Evolutionary conservation across 2,888 invertebrate species (phyloP), one percentile per base, ranked within the genome.

Genomic region (Eilema caniola): DNA sequence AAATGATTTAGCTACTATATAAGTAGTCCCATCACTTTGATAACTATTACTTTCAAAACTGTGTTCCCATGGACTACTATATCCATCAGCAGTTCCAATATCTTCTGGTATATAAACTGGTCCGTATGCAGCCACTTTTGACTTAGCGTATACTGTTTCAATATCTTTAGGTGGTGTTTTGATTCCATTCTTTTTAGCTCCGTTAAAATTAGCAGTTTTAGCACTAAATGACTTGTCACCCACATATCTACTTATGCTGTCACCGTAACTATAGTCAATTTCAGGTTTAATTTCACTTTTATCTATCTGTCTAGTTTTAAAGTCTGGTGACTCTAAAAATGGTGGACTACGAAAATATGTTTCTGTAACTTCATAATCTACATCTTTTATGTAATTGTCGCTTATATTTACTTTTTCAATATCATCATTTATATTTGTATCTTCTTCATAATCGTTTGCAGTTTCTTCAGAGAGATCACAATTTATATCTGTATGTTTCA

Each of bases 121-220:
- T n/a, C 83, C 84, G 74, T 93, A 94, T 70, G 87, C 93, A 0
- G 82, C 88, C 5, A 95, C 93, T 85, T 90, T 95, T 0, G 94
- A 93, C 62, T 83, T 87, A 0, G 91, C 93, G 69, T 77, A 91
- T 0, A 91, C 85, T 3, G 94, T 95, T 85, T 94, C 93, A 28
- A 92, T 77, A 24, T 83, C 77, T 62, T 81, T 78, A 0, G 3
- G 25, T 69, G 67, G 67, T 11, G 72, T 67, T 60, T 79, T 77
- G n/a, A 72, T 73, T 56, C 16, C 59, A 41, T 78, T 67, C 33
- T 68, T n/a, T 73, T 76, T 71, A 78, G 20, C 23, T 10, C 62
- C 62, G 20, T 28, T 7, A 33, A 64, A 62, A 28, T 74, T 65
- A 10, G 73, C 66, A 0, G 74, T 53, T 67, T 85, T 85, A 0